Conservation (phyloP, 1,140 invertebrate genomes). For the Zelostemma sp. region DNA sequence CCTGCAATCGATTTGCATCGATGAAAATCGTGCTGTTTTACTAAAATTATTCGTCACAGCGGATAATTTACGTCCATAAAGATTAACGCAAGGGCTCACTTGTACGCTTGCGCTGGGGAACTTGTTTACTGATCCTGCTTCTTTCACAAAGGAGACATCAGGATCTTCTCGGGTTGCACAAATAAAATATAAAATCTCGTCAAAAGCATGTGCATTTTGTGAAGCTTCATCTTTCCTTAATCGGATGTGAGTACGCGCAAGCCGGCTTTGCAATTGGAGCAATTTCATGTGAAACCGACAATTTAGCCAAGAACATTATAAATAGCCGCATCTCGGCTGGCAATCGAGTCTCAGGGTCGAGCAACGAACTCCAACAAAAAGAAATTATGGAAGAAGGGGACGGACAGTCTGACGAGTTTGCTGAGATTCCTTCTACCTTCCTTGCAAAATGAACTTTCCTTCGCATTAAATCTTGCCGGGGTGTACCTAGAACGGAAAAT, state of each 20-base stretch:
- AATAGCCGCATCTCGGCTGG: constrained; percentile 38
- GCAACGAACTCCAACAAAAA: constrained; percentile 45
- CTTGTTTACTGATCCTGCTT: not conserved
- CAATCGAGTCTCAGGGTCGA: constrained; percentile 48
- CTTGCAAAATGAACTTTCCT: constrained; percentile 12
- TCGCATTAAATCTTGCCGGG: not conserved
- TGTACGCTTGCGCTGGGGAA: too few relatives aligned
- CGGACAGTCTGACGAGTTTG: constrained; percentile 29
- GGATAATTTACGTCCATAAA: too few relatives aligned
- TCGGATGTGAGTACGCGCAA: constrained; percentile 19
- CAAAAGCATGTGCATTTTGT: constrained; percentile 8
- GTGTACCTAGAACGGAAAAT: not conserved
- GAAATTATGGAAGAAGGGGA: constrained; percentile 27
- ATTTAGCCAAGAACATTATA: constrained; percentile 45
- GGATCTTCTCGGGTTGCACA: constrained; percentile 19
- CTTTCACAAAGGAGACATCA: not conserved
- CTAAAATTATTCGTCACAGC: too few relatives aligned
- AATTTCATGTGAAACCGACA: constrained; percentile 43
- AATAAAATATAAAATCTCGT: constrained; percentile 11
- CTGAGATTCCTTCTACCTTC: constrained; percentile 17
- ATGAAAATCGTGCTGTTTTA: too few relatives aligned
- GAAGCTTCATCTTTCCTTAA: constrained; percentile 21
- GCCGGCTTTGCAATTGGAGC: constrained; percentile 37
- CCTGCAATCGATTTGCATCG: too few relatives aligned
- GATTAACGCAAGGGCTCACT: too few relatives aligned